These are phyloP conservation scores for Plutomurus gul DNA, from an alignment of 1,140 invertebrate species.

Conservation along the genomic window DNA sequence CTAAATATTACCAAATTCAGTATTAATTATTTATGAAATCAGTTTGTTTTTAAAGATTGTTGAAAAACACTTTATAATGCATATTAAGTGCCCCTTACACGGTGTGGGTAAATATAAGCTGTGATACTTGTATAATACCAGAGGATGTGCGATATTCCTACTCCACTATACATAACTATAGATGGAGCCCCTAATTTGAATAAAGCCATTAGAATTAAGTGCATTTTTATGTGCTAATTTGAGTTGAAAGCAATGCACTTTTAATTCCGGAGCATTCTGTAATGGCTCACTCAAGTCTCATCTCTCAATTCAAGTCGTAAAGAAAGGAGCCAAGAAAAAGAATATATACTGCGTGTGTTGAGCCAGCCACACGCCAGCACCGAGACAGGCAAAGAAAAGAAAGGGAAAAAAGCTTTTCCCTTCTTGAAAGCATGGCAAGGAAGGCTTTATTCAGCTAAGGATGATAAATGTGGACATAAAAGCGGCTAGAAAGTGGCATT, in stretches of 20 bases:
- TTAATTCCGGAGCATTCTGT: neutral
- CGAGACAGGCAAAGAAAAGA: neutral
- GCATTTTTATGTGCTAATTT: neutral
- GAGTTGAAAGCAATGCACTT: neutral
- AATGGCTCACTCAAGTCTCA: neutral
- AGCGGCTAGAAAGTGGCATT: slow-evolving; percentile 31
- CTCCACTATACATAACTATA: no score
- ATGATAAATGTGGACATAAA: slow-evolving; percentile 3
- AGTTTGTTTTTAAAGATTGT: no score
- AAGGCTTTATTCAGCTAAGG: neutral
- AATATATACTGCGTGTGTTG: neutral
- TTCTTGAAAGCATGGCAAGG: neutral
- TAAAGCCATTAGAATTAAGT: no score
- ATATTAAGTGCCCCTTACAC: no score
- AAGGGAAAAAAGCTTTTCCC: neutral
- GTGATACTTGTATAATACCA: no score
- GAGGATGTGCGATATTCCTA: no score
- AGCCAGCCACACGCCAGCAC: no score
- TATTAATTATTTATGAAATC: no score
- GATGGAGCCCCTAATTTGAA: no score
- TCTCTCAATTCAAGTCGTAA: neutral
- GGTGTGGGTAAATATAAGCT: no score
- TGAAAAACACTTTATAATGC: no score
- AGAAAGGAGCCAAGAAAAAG: neutral
- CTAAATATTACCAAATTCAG: no score